These are phyloP conservation scores for Triplophysa bombifrons DNA, from an alignment of 2,797 vertebrate genomes.

Conservation along the genomic window DNA sequence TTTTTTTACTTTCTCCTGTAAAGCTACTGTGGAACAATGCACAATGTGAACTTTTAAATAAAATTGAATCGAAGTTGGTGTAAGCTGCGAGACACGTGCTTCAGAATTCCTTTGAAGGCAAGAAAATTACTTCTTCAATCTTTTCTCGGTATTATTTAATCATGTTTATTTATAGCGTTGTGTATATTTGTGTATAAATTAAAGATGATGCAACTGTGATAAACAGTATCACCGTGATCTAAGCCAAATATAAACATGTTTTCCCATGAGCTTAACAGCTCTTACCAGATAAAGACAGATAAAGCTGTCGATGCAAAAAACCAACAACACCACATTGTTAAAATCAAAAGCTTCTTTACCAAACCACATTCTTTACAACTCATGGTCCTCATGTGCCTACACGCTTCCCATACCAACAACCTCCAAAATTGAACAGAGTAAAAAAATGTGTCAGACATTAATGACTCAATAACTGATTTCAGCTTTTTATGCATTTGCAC, in stretches of 20 bases:
- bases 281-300: background rate
- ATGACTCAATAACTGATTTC: no score
- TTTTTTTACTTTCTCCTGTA: no score
- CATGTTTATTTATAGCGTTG: background rate
- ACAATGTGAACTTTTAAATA: no score
- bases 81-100: background rate
- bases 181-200: no score
- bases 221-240: background rate
- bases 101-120: background rate
- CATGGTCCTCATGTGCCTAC: background rate
- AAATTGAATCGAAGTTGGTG: no score
- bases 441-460: background rate
- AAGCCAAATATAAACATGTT: background rate
- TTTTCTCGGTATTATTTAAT: background rate
- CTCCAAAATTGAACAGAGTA: background rate
- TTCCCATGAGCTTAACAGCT: background rate
- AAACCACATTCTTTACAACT: background rate
- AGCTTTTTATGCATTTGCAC: background rate
- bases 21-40: no score
- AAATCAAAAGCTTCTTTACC: background rate
- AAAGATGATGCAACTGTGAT: background rate
- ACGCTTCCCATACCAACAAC: background rate
- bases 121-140: background rate
- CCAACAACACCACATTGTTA: background rate
- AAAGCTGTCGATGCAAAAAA: background rate